Conservation (phyloP, 1,140 invertebrate species). For the Heliconius eleuchia region DNA sequence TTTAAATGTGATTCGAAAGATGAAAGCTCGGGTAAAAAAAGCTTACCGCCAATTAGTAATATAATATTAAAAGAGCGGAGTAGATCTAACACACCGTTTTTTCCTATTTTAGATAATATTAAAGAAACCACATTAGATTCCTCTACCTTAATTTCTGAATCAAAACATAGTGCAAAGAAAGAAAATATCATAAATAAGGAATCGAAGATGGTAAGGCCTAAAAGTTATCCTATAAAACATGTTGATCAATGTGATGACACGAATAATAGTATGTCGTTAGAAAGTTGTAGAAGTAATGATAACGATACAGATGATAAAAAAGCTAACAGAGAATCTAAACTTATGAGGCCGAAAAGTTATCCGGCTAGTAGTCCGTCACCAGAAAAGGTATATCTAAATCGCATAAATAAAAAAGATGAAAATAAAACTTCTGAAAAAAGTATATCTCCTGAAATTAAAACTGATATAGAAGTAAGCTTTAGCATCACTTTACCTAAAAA, state of each 20-base stretch:
- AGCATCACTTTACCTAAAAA: slow-evolving; percentile 77
- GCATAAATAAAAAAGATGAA: slow-evolving; percentile 57
- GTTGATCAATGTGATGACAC: slow-evolving; percentile 60
- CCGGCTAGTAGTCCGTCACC: slow-evolving; percentile 74
- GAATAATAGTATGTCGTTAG: slow-evolving; percentile 40
- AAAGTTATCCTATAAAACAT: slow-evolving; percentile 76
- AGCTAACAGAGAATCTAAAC: slow-evolving; percentile 80
- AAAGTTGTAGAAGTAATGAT: slow-evolving; percentile 48
- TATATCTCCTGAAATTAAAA: slow-evolving; percentile 51
- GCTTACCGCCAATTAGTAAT: slow-evolving; percentile 66
- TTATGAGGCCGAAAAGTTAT: slow-evolving; percentile 84
- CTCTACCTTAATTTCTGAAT: slow-evolving; percentile 30
- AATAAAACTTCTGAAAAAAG: slow-evolving; percentile 43
- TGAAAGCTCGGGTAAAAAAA: slow-evolving; percentile 58
- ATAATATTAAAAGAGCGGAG: slow-evolving; percentile 69
- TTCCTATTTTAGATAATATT: slow-evolving; percentile 78
- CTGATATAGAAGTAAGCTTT: slow-evolving; percentile 78
- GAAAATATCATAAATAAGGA: slow-evolving; percentile 45
- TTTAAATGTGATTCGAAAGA: slow-evolving; percentile 48
- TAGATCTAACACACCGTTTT: slow-evolving; percentile 77
- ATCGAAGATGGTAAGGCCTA: slow-evolving; percentile 69
- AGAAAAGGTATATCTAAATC: slow-evolving; percentile 69
- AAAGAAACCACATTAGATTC: slow-evolving; percentile 64
- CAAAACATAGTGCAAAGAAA: slow-evolving; percentile 31
- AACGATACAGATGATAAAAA: slow-evolving; percentile 57